Conservation (phyloP, 2,113 vertebrate genomes). For the Eira barbara region DNA sequence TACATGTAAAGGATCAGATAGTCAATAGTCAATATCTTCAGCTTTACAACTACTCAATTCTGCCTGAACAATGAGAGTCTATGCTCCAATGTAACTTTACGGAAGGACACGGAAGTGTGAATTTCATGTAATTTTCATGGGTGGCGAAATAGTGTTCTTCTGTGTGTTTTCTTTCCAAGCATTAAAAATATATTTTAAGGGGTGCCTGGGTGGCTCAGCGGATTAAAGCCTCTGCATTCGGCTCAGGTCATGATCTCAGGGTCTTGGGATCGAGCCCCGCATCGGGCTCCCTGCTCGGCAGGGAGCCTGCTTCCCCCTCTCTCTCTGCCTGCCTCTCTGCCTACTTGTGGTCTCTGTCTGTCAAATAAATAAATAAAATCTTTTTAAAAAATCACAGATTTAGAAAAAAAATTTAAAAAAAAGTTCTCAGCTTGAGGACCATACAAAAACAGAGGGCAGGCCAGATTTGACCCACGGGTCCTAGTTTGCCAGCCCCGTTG, state of each 20-base stretch:
- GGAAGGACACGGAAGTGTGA: not conserved
- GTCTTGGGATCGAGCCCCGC: too few species aligned
- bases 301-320: too few species aligned
- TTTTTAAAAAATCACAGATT: too few species aligned
- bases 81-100: not conserved
- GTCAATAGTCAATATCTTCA: constrained; percentile 5
- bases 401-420: not conserved
- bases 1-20: not conserved
- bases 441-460: not conserved
- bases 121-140: constrained; percentile 33
- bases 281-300: too few species aligned
- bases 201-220: too few species aligned
- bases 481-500: not conserved
- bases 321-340: too few species aligned
- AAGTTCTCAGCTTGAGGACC: not conserved
- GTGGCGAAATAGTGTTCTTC: not conserved
- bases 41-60: not conserved
- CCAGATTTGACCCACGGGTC: not conserved
- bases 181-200: not conserved
- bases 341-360: too few species aligned
- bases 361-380: too few species aligned
- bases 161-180: not conserved
- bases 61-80: not conserved
- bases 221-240: too few species aligned
- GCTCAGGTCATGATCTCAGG: too few species aligned